Base-by-base conservation (phyloP, 2,888 invertebrate genomes). In the Coenonympha glycerion region DNA sequence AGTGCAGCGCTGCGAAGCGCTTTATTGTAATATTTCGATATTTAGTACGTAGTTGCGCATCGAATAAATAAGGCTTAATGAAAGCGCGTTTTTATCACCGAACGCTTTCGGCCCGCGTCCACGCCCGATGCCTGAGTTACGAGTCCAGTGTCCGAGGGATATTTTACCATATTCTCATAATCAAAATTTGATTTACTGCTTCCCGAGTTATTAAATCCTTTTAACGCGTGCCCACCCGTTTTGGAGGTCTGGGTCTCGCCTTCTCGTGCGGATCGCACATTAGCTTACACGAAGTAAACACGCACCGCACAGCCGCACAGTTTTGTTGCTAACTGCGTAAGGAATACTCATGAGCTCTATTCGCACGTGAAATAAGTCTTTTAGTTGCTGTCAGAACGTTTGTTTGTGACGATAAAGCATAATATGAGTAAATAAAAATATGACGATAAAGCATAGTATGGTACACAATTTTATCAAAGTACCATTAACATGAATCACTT, bases 111-210 rank as follows among this genome's bases (percentile, higher is more conserved):
- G 73, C 73, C 64, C 67, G 51, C 59, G 49, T 77, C 75, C 71
- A 66, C 73, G 72, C 65, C 66, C 62, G 60, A 31, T 55, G 52
- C 56, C 60, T 73, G 72, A 79, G 72, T 79, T 79, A 79, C 67
- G 24, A 24, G 39, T 9, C 15, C 15, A 16, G 31, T 67, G 68
- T 61, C 57, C 59, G 61, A 52, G 60, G 55, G 57, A 63, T 70
- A 74, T 79, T 75, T 77, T 74, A 68, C 70, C 58, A 65, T 65
- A 65, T 73, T 69, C 71, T 69, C 69, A 71, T 76, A 78, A 79
- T 83, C 76, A 78, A 77, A 77, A 68, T 73, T 77, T 84, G 83
- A 85, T 85, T 83, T 84, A 85, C 68, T 61, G 65, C 67, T 60
- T 60, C 55, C 60, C 63, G 65, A 63, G 66, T 74, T 76, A 76